Evolutionary conservation across 2,888 invertebrate species (phyloP).

Genomic region (Heliconius erato): DNA sequence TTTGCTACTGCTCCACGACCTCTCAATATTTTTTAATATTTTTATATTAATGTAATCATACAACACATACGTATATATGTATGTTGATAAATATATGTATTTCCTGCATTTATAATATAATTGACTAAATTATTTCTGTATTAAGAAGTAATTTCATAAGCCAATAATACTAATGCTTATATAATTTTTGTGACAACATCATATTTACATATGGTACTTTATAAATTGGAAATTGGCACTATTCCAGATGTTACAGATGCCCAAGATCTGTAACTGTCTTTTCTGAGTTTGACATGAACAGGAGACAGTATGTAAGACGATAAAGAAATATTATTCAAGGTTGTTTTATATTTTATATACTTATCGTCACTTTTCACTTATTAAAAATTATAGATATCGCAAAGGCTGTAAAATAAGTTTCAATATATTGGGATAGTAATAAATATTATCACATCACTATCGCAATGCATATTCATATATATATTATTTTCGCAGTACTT

Average conservation of each 20-base stretch:
- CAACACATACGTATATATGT: neutral
- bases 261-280: constrained; percentile 50
- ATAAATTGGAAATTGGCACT: constrained; percentile 47
- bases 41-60: neutral
- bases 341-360: constrained; percentile 1
- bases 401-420: neutral
- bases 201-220: constrained; percentile 41
- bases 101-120: neutral
- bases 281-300: constrained; percentile 46
- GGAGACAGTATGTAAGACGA: constrained; percentile 30
- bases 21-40: too few relatives aligned
- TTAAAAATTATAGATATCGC: neutral
- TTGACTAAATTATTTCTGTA: neutral
- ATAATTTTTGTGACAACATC: constrained; percentile 29
- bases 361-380: neutral
- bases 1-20: too few relatives aligned
- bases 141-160: neutral
- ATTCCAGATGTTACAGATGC: constrained; percentile 51
- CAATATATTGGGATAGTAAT: neutral
- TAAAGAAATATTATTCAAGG: constrained; percentile 43
- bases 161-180: neutral
- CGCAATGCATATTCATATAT: constrained; percentile 6
- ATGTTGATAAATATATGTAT: neutral
- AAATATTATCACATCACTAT: constrained; percentile 2
- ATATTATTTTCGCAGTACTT: neutral